Conservation (phyloP, 2,113 vertebrate species). For the Laterallus jamaicensis region DNA sequence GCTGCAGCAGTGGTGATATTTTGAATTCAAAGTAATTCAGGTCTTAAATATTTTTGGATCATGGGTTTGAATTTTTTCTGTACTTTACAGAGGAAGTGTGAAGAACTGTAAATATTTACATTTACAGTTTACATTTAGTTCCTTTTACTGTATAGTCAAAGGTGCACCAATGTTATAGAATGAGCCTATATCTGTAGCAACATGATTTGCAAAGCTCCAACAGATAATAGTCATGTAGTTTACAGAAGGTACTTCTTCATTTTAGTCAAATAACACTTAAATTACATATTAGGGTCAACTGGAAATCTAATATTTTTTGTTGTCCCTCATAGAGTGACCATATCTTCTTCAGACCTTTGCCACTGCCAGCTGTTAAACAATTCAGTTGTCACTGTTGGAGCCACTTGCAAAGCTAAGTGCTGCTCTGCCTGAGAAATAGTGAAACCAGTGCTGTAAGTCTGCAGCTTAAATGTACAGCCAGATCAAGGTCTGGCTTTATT, state of each 20-base stretch:
- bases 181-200: neutral
- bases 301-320: neutral
- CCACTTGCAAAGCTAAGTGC: neutral
- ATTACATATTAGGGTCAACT: neutral
- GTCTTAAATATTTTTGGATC: neutral
- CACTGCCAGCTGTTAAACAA: neutral
- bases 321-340: neutral
- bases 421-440: neutral
- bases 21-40: neutral
- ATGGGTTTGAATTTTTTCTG: neutral
- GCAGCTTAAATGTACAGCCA: neutral
- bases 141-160: neutral
- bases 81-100: neutral
- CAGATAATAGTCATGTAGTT: neutral
- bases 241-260: neutral
- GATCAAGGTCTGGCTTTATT: neutral
- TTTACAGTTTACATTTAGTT: neutral
- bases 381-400: neutral
- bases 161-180: neutral
- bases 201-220: neutral
- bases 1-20: neutral
- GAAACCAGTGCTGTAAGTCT: neutral
- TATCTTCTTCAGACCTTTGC: neutral
- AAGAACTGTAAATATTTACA: neutral
- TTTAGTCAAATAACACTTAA: neutral